Base-by-base conservation (phyloP, 2,797 vertebrate genomes). In the Helostoma temminkii region DNA sequence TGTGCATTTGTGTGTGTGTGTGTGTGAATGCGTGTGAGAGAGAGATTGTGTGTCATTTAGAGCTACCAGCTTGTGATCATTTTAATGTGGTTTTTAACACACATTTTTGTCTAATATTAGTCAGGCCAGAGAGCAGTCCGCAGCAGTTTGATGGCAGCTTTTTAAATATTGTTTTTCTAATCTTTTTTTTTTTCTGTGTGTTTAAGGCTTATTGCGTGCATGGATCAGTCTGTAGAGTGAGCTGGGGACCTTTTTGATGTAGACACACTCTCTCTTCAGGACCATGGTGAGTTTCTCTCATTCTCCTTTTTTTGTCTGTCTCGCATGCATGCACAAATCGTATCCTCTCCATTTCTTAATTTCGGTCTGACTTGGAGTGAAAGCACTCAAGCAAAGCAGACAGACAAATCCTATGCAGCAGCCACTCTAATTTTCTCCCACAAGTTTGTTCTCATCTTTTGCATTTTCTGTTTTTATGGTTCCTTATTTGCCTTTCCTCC, bases 201-300 rank as follows among this genome's bases (percentile, higher is more conserved):
- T 75, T 63, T 3, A 65, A 47, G 49, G 45, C 19, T 49, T 14
- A 22, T 61, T 16, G 0, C 50, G 19, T 25, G 24, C 30, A 48
- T 52, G 65, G 57, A 56, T 63, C 46, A 59, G 64, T 64, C 68
- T 52, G 39, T 25, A 26, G 47, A 71, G 28, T 76, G 68, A 72
- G 61, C 58, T 36, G 62, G 28, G 71, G 73, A 72, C 66, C 50
- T 53, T 18, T 52, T 32, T 74, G 66, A 69, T 66, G 19, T 22
- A 68, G 65, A 75, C 16, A 50, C 18, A 0, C 45, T 74, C 52
- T 66, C 32, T 43, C 39, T 80, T 72, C 71, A 84, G 76, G 65
- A 88, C 76, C 62, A 74, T 26, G 83, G 83, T 84, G 79, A 86
- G 87, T 78, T 1, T 4, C 76, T 64, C 18, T 50, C 21, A 2